Evolutionary conservation across 2,113 vertebrate species (phyloP).

Genomic region (Tauraco erythrolophus): DNA sequence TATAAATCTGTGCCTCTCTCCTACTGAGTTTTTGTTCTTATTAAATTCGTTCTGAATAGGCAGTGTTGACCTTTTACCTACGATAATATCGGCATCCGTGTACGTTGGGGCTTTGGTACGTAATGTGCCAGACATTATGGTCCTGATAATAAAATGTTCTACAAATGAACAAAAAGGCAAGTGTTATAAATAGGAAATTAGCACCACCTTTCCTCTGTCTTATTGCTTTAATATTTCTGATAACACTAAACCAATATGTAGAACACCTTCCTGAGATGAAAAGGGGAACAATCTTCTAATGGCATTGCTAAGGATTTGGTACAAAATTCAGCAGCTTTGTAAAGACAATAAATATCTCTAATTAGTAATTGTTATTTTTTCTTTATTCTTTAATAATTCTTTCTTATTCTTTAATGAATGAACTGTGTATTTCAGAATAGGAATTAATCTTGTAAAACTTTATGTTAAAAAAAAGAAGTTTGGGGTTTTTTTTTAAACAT

Average conservation of each 20-base stretch:
- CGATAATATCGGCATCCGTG: fast-evolving
- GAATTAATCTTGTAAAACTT: background rate
- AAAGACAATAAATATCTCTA: background rate
- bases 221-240: constrained; percentile 26
- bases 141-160: constrained; percentile 5
- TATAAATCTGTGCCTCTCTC: background rate
- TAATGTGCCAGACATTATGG: background rate
- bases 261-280: constrained; percentile 10
- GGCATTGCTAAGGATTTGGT: background rate
- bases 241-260: constrained; percentile 17
- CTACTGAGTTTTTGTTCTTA: background rate
- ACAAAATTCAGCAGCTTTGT: background rate
- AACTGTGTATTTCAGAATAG: background rate
- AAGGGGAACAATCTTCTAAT: background rate
- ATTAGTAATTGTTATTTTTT: background rate
- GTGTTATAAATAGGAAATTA: constrained; percentile 9
- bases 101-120: background rate
- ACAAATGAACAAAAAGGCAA: constrained; percentile 16
- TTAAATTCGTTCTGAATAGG: background rate
- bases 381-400: background rate
- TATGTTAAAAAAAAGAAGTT: background rate
- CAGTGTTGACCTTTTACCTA: background rate
- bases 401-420: background rate
- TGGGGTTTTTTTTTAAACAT: background rate
- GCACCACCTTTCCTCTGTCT: constrained; percentile 14